Conservation (phyloP, 2,888 invertebrate species). For the Alitta virens region DNA sequence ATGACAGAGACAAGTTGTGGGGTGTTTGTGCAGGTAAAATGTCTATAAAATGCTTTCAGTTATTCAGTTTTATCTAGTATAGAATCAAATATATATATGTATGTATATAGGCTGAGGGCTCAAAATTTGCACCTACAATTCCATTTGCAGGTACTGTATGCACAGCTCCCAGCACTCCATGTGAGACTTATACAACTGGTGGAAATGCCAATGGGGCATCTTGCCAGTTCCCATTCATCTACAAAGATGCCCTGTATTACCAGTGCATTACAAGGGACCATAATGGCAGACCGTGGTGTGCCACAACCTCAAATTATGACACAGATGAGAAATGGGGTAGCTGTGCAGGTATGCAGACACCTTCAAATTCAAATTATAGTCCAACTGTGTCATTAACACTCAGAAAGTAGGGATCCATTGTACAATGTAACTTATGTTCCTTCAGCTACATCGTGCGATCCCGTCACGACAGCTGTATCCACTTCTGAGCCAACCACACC, state of each 20-base stretch:
- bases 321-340: not conserved
- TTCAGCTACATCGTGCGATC: not conserved
- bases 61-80: no score
- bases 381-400: no score
- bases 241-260: not conserved
- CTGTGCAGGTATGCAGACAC: not conserved
- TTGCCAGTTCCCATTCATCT: not conserved
- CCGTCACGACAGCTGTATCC: not conserved
- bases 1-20: no score
- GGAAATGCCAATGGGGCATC: not conserved
- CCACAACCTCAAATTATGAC: conserved; percentile 15
- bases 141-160: no score
- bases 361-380: no score
- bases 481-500: not conserved
- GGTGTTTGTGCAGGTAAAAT: no score
- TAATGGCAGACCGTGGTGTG: conserved; percentile 8
- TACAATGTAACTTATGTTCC: no score
- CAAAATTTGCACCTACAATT: no score
- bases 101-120: no score
- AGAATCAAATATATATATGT: no score
- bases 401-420: no score
- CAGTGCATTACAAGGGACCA: not conserved
- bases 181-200: not conserved
- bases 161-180: not conserved
- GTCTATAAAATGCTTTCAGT: no score